Evolutionary conservation across 2,888 invertebrate species (phyloP).

Genomic region (Abscondita cerata): DNA sequence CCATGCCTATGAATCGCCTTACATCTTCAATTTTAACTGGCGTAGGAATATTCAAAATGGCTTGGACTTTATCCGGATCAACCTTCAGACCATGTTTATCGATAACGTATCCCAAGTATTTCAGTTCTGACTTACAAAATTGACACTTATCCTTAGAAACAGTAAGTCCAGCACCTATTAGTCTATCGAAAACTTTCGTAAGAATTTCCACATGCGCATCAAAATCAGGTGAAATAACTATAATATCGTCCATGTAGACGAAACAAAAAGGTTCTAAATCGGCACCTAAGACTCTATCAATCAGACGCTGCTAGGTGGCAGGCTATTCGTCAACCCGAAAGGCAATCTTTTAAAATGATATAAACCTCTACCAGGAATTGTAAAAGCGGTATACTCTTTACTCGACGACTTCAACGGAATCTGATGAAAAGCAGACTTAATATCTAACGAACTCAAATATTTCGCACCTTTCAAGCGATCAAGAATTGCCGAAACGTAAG

Average conservation of each 20-base stretch:
- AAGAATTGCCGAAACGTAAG: no score
- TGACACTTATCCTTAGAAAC: background rate
- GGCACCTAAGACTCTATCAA: background rate
- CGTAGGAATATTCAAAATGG: background rate
- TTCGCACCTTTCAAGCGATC: no score
- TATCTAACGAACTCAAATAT: no score
- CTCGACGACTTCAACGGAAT: background rate
- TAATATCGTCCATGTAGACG: background rate
- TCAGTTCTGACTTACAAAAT: no score
- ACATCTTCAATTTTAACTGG: background rate
- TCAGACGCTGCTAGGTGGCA: slow-evolving; percentile 1
- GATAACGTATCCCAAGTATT: no score
- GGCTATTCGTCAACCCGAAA: slow-evolving; percentile 4
- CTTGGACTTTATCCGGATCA: background rate
- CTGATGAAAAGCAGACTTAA: slow-evolving; percentile 1
- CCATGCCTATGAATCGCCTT: background rate
- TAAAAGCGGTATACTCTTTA: background rate
- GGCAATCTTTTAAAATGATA: background rate
- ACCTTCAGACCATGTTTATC: background rate
- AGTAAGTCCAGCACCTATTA: background rate
- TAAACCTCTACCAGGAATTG: no score
- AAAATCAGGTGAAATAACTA: background rate
- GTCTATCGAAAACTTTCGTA: background rate
- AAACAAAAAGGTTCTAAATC: no score
- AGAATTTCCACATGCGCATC: no score